phyloP scores from a whole-genome alignment of 2,888 invertebrate species.

The Ischnus inquisitorius region DNA sequence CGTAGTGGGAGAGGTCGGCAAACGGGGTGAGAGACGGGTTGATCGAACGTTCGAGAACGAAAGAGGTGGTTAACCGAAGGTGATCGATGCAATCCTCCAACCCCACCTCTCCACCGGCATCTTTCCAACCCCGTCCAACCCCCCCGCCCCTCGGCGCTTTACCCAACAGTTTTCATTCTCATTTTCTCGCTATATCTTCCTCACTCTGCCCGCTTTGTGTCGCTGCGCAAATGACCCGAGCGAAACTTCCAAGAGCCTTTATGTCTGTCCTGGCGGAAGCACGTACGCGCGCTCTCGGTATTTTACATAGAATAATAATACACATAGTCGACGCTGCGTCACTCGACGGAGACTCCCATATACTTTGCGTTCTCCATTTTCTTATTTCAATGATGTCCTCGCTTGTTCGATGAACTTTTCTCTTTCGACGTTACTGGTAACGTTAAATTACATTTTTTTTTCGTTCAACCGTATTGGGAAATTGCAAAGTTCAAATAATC shows the following conservation, averaged over 20 bases:
- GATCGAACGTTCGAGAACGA: conserved; percentile 60
- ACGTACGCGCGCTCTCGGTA: background rate
- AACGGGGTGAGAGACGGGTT: conserved; percentile 35
- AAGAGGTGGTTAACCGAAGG: conserved; percentile 64
- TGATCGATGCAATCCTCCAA: conserved; percentile 60
- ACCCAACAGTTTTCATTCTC: conserved; percentile 21
- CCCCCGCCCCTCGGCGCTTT: background rate
- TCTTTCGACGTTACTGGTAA: too few relatives aligned
- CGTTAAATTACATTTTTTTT: too few relatives aligned
- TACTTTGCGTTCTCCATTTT: too few relatives aligned
- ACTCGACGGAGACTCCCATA: background rate
- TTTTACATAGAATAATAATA: background rate
- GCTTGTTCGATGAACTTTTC: too few relatives aligned
- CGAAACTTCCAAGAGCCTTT: conserved; percentile 43
- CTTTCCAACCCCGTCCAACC: conserved; percentile 12
- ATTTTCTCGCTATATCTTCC: conserved; percentile 14
- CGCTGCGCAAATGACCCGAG: conserved; percentile 51
- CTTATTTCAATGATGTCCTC: too few relatives aligned
- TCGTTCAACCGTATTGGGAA: too few relatives aligned
- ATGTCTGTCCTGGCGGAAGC: conserved; percentile 26
- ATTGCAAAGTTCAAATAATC: too few relatives aligned
- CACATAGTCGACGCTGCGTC: background rate
- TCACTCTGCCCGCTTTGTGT: conserved; percentile 20
- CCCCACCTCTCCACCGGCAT: background rate
- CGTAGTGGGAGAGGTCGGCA: conserved; percentile 14